A percentile compares a stretch with the other conserved stretches of the same genome.
Evolutionary conservation across 2,888 invertebrate species (phyloP).

Genomic region (Mythimna albipuncta): DNA sequence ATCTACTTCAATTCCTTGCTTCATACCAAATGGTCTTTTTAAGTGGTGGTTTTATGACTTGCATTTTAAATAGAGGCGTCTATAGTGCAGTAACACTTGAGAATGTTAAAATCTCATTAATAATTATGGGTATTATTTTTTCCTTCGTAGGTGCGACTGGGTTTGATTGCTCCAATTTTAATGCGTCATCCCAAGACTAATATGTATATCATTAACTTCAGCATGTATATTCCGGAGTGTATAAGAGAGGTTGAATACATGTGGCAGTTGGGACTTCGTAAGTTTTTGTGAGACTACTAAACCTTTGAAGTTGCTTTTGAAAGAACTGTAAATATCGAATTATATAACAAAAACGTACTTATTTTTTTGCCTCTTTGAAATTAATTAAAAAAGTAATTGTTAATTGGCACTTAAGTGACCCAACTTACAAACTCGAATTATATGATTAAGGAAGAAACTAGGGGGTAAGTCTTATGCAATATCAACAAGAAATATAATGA

Average conservation of each 20-base stretch:
- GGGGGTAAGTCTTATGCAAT: not conserved
- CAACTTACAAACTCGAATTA: not conserved
- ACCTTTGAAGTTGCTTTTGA: not conserved
- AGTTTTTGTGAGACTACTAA: conserved; percentile 58
- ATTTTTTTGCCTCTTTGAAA: not conserved
- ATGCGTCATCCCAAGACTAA: conserved; percentile 92
- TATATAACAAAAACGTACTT: too few relatives aligned
- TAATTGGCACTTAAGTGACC: not conserved
- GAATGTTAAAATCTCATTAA: too few relatives aligned
- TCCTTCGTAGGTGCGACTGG: conserved; percentile 89
- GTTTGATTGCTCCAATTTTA: conserved; percentile 93
- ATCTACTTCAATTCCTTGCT: not conserved
- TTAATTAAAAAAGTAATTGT: too few relatives aligned
- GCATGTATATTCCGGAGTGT: conserved; percentile 93
- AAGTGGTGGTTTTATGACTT: too few relatives aligned
- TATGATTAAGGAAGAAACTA: not conserved
- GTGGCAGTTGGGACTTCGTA: conserved; percentile 93
- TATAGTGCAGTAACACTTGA: too few relatives aligned
- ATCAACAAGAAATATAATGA: not conserved
- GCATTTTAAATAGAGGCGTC: too few relatives aligned
- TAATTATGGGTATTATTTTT: too few relatives aligned
- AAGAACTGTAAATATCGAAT: not conserved
- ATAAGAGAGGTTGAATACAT: conserved; percentile 96
- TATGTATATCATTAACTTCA: conserved; percentile 93
- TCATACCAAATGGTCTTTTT: not conserved